Evolutionary conservation across 2,113 vertebrate species (phyloP), one percentile per base, ranked within the genome.

Genomic region (Notiomystis cincta): DNA sequence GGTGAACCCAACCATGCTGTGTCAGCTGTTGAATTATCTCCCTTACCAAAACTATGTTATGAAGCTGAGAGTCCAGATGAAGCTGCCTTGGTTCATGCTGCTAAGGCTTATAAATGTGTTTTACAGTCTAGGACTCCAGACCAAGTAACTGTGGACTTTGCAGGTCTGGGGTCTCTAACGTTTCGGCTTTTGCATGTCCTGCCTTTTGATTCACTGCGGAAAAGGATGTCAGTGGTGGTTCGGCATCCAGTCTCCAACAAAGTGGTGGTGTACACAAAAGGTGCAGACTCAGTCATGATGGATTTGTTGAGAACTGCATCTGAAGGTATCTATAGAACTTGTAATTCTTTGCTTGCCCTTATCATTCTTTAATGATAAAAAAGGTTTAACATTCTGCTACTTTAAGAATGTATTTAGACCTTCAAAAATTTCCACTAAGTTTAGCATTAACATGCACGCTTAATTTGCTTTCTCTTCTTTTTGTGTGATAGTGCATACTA

Each of bases 201-300:
- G 82, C 99, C 99, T 44, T 99, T 99, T 37, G 98, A 99, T 94
- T 99, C 99, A 3, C 94, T 98, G 53, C 98, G 99, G 47, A 99
- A 99, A 92, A 98, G 98, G 79, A 99, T 99, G 99, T 99, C 99
- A 0, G 98, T 99, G 30, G 98, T 99, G 70, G 98, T 99, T 84
- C 98, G 99, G 24, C 99, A 99, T 88, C 99, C 99, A 0, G 90
- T 99, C 77, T 98, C 99, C 50, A 98, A 98, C 25, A 91, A 98
- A 40, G 98, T 99, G 35, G 98, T 99, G 81, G 98, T 99, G 17
- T 99, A 99, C 89, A 99, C 99, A 4, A 99, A 99, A 93, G 99
- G 99, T 6, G 99, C 99, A 0, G 99, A 99, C 77, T 99, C 98
- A 0, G 98, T 98, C 27, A 98, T 99, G 87, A 99, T 99, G 95